These are phyloP conservation scores for Taeniopygia guttata DNA, from an alignment of 2,797 vertebrate species.

Conservation along the genomic window DNA sequence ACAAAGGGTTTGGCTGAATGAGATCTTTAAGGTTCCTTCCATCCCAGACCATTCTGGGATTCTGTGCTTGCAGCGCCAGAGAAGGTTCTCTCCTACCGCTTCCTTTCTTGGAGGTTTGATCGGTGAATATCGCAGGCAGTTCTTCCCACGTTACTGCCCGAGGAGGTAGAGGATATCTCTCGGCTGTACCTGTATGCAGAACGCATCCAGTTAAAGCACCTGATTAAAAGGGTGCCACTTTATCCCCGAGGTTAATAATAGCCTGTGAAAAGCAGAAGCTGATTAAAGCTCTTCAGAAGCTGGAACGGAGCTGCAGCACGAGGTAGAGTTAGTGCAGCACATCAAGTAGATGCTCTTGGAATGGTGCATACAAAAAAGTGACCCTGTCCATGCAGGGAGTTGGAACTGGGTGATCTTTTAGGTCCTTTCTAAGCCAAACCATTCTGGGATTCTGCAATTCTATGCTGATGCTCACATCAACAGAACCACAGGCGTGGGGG, in stretches of 20 bases:
- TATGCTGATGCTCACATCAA: accelerated
- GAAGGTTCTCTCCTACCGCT: not conserved
- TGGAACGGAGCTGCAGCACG: not conserved
- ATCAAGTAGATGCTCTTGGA: not conserved
- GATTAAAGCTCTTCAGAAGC: slow-evolving; percentile 34
- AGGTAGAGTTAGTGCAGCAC: not conserved
- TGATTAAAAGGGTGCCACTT: slow-evolving; percentile 21
- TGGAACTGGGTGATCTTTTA: not conserved
- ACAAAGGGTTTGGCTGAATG: not conserved
- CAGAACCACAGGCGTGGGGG: accelerated
- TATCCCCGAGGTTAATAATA: slow-evolving; percentile 61
- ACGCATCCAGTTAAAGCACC: not conserved
- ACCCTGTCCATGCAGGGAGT: not conserved
- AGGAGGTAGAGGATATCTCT: not conserved
- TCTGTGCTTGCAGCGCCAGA: not conserved
- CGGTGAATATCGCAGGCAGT: not conserved
- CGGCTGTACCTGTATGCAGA: not conserved
- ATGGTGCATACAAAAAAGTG: not conserved
- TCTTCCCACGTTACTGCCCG: accelerated
- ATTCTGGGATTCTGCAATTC: not conserved
- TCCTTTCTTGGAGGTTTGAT: not conserved
- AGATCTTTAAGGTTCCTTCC: not conserved
- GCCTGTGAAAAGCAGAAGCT: slow-evolving; percentile 18
- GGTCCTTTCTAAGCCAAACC: not conserved
- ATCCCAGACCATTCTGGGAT: not conserved